Percentiles rank a stretch among this genome's conserved stretches.
Conservation (phyloP, 2,888 invertebrate species). For the Pachydiplax longipennis region DNA sequence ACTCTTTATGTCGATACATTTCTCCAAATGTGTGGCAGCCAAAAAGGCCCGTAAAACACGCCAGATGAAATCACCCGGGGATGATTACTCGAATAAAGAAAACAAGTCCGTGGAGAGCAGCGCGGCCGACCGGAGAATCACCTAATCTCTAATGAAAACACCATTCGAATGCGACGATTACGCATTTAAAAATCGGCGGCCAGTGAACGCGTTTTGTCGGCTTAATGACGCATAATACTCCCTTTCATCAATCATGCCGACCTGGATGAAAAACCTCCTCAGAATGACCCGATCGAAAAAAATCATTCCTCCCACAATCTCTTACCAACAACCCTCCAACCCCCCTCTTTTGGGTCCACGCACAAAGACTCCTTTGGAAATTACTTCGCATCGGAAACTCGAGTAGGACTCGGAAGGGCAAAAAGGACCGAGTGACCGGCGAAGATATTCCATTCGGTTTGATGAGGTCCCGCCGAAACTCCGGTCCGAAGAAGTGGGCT, state of each 20-base stretch:
- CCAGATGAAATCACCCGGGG: too few relatives aligned
- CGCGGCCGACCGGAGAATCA: neutral
- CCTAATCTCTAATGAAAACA: neutral
- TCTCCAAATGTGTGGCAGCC: too few relatives aligned
- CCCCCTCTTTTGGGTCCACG: neutral
- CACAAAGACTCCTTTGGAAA: neutral
- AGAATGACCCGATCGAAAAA: neutral
- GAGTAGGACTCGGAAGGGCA: slow-evolving; percentile 15
- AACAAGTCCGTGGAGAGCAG: neutral
- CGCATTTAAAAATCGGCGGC: neutral
- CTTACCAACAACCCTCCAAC: neutral
- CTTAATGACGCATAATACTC: neutral
- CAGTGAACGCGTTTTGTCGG: neutral
- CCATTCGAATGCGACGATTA: neutral
- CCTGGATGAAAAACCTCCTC: neutral
- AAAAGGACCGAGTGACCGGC: neutral
- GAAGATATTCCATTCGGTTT: neutral
- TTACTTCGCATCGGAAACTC: slow-evolving; percentile 15
- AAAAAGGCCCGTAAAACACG: too few relatives aligned
- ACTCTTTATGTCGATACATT: too few relatives aligned
- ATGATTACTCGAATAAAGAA: too few relatives aligned
- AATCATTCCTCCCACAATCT: neutral
- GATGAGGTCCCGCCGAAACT: neutral
- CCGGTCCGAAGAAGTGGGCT: neutral
- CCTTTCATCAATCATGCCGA: neutral